Percentiles rank a stretch among this genome's conserved stretches.
These are phyloP conservation scores for Chymomyza procnemis DNA, from an alignment of 2,888 invertebrate species.

Conservation along the genomic window DNA sequence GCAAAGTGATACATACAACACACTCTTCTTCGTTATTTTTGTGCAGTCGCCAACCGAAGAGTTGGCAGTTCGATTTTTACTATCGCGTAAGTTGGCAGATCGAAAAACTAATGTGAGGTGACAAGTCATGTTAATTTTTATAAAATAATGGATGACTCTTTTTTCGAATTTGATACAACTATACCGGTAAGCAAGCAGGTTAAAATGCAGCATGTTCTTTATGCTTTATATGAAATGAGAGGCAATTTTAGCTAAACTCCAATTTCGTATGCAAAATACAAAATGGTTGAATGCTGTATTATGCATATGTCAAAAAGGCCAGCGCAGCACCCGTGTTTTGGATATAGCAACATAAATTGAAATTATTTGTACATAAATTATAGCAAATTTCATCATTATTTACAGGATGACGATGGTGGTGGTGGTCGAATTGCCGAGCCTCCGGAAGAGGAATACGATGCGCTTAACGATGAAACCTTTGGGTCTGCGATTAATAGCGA, in stretches of 20 bases:
- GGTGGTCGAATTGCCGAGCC: conserved; percentile 82
- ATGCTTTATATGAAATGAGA: not conserved
- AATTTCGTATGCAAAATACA: not conserved
- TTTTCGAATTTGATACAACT: conserved; percentile 90
- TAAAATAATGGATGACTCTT: conserved; percentile 91
- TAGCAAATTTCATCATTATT: conserved; percentile 13
- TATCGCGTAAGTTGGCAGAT: not conserved
- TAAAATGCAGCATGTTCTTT: not conserved
- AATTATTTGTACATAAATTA: not conserved
- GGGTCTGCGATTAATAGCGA: conserved; percentile 87
- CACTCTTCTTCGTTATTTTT: not conserved
- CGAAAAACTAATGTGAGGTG: conserved; percentile 75
- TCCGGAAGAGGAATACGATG: conserved; percentile 92
- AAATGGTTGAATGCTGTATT: not conserved
- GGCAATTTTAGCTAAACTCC: not conserved
- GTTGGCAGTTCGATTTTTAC: not conserved
- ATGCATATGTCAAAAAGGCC: not conserved
- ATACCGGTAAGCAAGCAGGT: conserved; percentile 83
- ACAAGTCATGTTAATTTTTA: conserved; percentile 84
- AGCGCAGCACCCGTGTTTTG: not conserved
- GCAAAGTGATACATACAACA: not conserved
- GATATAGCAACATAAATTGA: not conserved
- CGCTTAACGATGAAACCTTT: conserved; percentile 94
- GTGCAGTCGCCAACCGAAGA: not conserved
- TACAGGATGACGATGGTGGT: conserved; percentile 75